These are phyloP conservation scores for Cheilosia scutellata DNA, from an alignment of 2,888 invertebrate genomes.

Conservation along the genomic window DNA sequence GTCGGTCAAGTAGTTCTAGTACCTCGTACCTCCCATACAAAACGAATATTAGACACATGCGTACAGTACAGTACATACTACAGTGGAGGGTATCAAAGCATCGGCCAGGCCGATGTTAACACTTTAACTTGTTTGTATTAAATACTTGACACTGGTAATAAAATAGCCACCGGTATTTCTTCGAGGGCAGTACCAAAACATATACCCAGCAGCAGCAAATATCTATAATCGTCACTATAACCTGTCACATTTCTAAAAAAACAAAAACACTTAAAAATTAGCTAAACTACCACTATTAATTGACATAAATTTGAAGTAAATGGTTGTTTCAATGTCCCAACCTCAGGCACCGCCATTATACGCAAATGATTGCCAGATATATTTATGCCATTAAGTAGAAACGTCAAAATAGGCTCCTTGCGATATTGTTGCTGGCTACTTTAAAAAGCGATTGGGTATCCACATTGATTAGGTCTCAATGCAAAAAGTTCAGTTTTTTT, in stretches of 20 bases:
- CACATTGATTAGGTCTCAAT: constrained; percentile 40
- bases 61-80: no score
- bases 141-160: no score
- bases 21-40: no score
- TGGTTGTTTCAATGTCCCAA: constrained; percentile 39
- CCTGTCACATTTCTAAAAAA: constrained; percentile 3
- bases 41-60: no score
- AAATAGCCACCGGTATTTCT: not conserved
- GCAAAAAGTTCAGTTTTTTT: constrained; percentile 19
- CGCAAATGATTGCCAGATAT: constrained; percentile 21
- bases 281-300: constrained; percentile 14
- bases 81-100: no score
- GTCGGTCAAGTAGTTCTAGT: no score
- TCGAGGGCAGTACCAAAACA: not conserved
- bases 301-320: constrained; percentile 40
- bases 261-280: constrained; percentile 12
- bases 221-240: not conserved
- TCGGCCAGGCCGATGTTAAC: no score
- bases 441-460: constrained; percentile 23
- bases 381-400: constrained; percentile 29
- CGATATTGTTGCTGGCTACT: constrained; percentile 18
- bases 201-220: constrained; percentile 2
- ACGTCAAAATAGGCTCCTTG: constrained; percentile 27
- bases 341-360: constrained; percentile 11
- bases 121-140: no score